Conservation (phyloP, 2,113 vertebrate species). For the Laterallus jamaicensis region DNA sequence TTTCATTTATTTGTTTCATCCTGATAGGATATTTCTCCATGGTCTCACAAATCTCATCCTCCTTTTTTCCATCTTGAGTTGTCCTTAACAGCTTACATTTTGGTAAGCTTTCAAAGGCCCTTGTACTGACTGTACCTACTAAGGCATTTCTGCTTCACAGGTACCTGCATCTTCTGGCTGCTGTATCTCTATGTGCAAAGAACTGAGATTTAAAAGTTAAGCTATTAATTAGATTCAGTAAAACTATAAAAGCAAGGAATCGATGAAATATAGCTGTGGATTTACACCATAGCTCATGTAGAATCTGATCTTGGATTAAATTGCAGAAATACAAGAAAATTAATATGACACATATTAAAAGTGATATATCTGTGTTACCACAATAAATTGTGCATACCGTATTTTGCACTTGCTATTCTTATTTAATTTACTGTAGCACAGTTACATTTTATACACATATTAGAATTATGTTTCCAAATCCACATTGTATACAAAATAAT, state of each 20-base stretch:
- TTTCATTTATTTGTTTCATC: neutral
- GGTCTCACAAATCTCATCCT: neutral
- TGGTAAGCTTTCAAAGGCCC: neutral
- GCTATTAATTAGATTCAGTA: neutral
- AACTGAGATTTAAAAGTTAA: neutral
- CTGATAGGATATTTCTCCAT: neutral
- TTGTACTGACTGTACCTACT: neutral
- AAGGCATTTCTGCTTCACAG: neutral
- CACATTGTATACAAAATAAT: neutral
- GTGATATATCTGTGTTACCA: neutral
- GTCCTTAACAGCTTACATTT: neutral
- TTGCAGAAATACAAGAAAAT: neutral
- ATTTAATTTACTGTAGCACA: neutral
- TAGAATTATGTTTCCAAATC: neutral
- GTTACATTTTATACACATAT: neutral
- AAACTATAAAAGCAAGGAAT: neutral
- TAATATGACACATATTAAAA: neutral
- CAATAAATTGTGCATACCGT: neutral
- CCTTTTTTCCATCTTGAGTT: neutral
- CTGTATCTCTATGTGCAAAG: neutral
- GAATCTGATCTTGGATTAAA: neutral
- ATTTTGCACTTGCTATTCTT: neutral
- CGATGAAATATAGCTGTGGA: neutral
- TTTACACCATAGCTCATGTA: neutral
- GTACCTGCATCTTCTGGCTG: neutral